A percentile compares a stretch with the other conserved stretches of the same genome.
phyloP scores from a whole-genome alignment of 2,888 invertebrate species.

The Synergus gifuensis region DNA sequence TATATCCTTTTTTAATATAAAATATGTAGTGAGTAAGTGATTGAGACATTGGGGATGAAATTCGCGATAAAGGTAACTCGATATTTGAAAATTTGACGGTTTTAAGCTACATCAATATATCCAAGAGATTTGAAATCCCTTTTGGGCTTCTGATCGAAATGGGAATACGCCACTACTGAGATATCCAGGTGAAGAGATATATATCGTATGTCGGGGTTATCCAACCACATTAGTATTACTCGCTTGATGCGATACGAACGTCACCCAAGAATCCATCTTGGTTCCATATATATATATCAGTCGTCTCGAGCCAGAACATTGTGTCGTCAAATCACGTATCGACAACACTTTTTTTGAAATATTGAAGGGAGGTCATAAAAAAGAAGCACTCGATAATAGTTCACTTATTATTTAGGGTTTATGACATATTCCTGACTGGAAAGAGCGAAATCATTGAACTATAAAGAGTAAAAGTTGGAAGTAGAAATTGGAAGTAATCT shows the following conservation, averaged over 20 bases:
- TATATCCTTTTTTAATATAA: too few relatives aligned
- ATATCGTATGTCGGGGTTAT: neutral
- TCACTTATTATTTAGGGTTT: neutral
- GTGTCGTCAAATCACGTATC: conserved; percentile 17
- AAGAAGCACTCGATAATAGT: neutral
- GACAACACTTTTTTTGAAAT: conserved; percentile 12
- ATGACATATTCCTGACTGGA: too few relatives aligned
- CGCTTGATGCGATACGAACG: conserved; percentile 6
- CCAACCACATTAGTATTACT: conserved; percentile 14
- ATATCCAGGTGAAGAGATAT: neutral
- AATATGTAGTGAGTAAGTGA: too few relatives aligned
- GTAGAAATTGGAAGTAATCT: too few relatives aligned
- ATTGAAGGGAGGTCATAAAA: neutral
- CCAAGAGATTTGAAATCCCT: neutral
- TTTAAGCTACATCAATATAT: neutral
- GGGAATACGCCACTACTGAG: neutral
- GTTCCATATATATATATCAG: neutral
- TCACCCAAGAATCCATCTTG: conserved; percentile 6
- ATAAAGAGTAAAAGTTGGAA: too few relatives aligned
- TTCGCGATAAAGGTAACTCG: too few relatives aligned
- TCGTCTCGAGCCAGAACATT: neutral
- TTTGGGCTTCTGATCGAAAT: neutral
- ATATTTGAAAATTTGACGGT: neutral
- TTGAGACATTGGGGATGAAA: too few relatives aligned
- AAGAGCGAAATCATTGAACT: too few relatives aligned